phyloP scores from a whole-genome alignment of 2,888 invertebrate genomes.

The Oligia fasciuncula region DNA sequence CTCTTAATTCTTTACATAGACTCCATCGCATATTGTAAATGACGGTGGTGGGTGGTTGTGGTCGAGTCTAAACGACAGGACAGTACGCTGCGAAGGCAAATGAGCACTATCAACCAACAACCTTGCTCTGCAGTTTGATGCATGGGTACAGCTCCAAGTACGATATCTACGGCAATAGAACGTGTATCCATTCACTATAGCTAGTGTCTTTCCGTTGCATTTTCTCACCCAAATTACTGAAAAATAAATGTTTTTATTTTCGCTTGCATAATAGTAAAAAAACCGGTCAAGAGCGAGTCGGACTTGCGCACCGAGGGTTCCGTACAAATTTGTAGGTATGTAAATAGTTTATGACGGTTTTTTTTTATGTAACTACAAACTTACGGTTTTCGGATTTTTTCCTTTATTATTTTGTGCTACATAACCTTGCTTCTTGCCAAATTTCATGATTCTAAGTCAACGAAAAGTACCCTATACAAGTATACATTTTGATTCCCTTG shows the following conservation, averaged over 20 bases:
- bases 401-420: no score
- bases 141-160: slow-evolving; percentile 50
- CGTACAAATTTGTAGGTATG: no score
- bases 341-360: no score
- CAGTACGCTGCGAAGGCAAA: not conserved
- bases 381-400: no score
- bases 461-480: no score
- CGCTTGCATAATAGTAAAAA: no score
- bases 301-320: no score
- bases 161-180: slow-evolving; percentile 41
- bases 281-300: no score
- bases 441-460: no score
- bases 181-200: slow-evolving; percentile 33
- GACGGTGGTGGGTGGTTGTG: slow-evolving; percentile 43
- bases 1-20: slow-evolving; percentile 14
- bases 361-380: no score
- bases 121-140: slow-evolving; percentile 40
- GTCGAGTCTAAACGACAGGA: slow-evolving; percentile 30
- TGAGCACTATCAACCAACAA: slow-evolving; percentile 21
- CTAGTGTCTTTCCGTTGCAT: not conserved
- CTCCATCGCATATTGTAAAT: slow-evolving; percentile 30
- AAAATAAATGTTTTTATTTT: slow-evolving; percentile 3
- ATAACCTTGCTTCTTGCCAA: no score
- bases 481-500: no score
- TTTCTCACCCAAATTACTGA: slow-evolving; percentile 52